These are phyloP conservation scores for Nycticebus coucang DNA, from an alignment of 2,113 vertebrate genomes.

Conservation along the genomic window DNA sequence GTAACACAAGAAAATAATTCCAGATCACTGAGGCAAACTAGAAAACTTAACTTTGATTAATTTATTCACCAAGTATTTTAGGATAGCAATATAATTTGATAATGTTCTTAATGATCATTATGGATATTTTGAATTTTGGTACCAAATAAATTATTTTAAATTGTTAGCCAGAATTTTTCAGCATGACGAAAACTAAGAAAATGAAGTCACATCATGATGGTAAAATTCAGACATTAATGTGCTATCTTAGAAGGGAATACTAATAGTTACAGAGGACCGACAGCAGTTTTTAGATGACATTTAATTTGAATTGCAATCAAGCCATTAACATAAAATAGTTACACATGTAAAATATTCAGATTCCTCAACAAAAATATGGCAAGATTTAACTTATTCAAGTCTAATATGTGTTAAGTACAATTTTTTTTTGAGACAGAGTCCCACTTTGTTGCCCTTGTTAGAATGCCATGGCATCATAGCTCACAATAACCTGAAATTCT, in stretches of 20 bases:
- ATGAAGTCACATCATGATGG: neutral
- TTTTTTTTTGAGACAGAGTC: too few relatives aligned
- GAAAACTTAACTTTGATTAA: neutral
- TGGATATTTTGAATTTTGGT: neutral
- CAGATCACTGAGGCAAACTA: neutral
- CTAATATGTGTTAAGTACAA: too few relatives aligned
- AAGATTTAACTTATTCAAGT: conserved; percentile 9
- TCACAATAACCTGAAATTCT: too few relatives aligned
- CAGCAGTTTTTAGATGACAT: neutral
- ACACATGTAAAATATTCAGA: neutral
- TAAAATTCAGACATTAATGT: neutral
- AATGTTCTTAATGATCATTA: neutral
- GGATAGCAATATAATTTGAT: neutral
- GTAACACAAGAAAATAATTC: neutral
- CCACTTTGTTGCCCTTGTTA: too few relatives aligned
- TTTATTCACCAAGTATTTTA: neutral
- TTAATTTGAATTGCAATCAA: neutral
- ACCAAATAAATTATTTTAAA: conserved; percentile 23
- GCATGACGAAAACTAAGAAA: conserved; percentile 23
- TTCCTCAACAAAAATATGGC: neutral
- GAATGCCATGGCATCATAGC: too few relatives aligned
- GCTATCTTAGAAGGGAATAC: neutral
- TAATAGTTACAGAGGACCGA: neutral
- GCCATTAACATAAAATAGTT: neutral
- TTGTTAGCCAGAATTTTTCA: neutral